A percentile compares a stretch with the other conserved stretches of the same genome.
These are phyloP conservation scores for Parauchenoglanis punctatus DNA, from an alignment of 2,797 vertebrate species.

Conservation along the genomic window DNA sequence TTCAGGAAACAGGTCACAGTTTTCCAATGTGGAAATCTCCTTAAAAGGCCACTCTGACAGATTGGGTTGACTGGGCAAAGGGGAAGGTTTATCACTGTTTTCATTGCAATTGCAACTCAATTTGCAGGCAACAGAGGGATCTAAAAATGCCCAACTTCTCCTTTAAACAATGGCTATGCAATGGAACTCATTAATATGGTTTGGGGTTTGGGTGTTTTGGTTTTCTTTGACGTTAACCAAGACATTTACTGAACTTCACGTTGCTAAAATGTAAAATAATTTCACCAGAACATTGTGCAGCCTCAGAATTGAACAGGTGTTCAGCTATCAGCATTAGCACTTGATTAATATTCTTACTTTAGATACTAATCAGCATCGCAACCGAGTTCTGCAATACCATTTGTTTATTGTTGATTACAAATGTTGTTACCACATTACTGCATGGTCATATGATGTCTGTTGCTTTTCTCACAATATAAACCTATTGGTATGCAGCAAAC, in stretches of 20 bases:
- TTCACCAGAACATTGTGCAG: not conserved
- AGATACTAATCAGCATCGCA: not conserved
- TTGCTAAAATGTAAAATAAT: not conserved
- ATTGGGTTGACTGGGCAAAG: not conserved
- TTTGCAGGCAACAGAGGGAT: not conserved
- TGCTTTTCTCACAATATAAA: not conserved
- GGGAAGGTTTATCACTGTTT: not conserved
- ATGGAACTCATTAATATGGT: not conserved
- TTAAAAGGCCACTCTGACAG: not conserved
- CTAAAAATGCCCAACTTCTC: not conserved
- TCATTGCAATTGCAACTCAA: not conserved
- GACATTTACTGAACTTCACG: not conserved
- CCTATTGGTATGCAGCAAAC: slow-evolving; percentile 21
- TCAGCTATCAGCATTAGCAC: not conserved
- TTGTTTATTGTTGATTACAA: not conserved
- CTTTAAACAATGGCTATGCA: not conserved
- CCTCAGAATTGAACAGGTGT: not conserved
- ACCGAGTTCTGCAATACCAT: not conserved
- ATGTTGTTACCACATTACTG: not conserved
- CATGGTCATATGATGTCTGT: not conserved
- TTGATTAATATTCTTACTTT: not conserved
- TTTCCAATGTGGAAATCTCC: not conserved
- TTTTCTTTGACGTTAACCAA: not conserved
- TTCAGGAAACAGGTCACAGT: not conserved
- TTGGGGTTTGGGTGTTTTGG: not conserved